Conservation (phyloP, 2,797 vertebrate species). For the Lutjanus campechanus region DNA sequence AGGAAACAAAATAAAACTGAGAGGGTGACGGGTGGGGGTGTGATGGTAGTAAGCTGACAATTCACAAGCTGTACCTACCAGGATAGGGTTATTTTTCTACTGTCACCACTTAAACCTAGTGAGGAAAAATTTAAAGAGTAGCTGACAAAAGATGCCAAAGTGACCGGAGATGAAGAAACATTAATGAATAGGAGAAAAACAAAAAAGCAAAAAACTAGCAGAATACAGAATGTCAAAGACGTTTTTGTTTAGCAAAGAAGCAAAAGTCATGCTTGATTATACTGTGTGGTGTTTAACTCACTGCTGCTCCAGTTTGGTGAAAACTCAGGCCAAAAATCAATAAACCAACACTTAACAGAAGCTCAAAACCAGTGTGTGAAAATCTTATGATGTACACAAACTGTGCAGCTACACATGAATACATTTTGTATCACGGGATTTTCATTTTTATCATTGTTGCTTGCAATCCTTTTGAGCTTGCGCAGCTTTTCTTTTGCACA, state of each 20-base stretch:
- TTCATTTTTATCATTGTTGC: neutral
- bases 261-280: slow-evolving; percentile 58
- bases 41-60: slow-evolving; percentile 78
- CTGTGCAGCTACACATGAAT: neutral
- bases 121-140: slow-evolving; percentile 88
- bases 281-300: neutral
- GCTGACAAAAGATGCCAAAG: slow-evolving; percentile 86
- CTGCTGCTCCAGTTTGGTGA: neutral
- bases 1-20: slow-evolving; percentile 33
- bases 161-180: slow-evolving; percentile 82
- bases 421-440: neutral
- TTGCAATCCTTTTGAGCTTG: neutral
- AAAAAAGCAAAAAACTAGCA: slow-evolving; percentile 62
- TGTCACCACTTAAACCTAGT: slow-evolving; percentile 91
- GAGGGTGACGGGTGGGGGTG: slow-evolving; percentile 4
- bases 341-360: neutral
- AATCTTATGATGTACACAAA: neutral
- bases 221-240: slow-evolving; percentile 75
- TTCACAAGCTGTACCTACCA: slow-evolving; percentile 89
- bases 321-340: neutral
- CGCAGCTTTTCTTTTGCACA: slow-evolving; percentile 2
- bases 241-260: slow-evolving; percentile 52
- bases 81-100: slow-evolving; percentile 89
- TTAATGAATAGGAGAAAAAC: slow-evolving; percentile 72
- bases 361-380: neutral